These are phyloP conservation scores for Neotoma lepida DNA, from an alignment of 2,113 vertebrate genomes.

Conservation along the genomic window DNA sequence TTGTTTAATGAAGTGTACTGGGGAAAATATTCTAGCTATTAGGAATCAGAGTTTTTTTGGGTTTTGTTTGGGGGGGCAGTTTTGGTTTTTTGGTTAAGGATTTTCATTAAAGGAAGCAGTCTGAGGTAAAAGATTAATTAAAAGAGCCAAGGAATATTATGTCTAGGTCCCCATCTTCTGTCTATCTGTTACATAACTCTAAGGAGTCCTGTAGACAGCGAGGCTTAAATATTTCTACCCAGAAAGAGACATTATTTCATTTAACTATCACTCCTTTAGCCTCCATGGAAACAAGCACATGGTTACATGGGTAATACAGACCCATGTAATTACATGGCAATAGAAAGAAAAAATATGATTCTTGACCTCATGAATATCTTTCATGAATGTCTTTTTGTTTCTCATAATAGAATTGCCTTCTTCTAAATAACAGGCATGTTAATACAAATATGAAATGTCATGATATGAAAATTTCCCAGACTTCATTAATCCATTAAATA, in stretches of 20 bases:
- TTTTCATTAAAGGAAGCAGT: constrained; percentile 26
- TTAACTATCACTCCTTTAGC: constrained; percentile 7
- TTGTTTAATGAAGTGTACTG: constrained; percentile 32
- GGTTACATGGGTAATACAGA: background rate
- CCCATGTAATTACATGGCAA: no score
- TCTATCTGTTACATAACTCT: background rate
- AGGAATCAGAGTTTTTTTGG: background rate
- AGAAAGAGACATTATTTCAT: background rate
- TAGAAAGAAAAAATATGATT: background rate
- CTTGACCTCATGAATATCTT: background rate
- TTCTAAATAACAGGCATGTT: constrained; percentile 10
- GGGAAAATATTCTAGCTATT: background rate
- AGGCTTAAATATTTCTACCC: background rate
- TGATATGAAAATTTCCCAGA: constrained; percentile 13
- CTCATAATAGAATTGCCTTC: background rate
- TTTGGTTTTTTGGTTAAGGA: background rate
- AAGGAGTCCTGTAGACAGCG: background rate
- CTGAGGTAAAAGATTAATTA: constrained; percentile 26
- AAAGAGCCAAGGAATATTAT: constrained; percentile 7
- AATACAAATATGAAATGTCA: background rate
- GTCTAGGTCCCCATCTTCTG: background rate
- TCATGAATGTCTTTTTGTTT: constrained; percentile 23
- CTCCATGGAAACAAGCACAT: background rate
- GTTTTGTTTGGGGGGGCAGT: background rate
- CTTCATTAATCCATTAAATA: background rate